Percentiles rank a stretch among this genome's conserved stretches.
Evolutionary conservation across 2,797 vertebrate species (phyloP).

Genomic region (Parauchenoglanis punctatus): DNA sequence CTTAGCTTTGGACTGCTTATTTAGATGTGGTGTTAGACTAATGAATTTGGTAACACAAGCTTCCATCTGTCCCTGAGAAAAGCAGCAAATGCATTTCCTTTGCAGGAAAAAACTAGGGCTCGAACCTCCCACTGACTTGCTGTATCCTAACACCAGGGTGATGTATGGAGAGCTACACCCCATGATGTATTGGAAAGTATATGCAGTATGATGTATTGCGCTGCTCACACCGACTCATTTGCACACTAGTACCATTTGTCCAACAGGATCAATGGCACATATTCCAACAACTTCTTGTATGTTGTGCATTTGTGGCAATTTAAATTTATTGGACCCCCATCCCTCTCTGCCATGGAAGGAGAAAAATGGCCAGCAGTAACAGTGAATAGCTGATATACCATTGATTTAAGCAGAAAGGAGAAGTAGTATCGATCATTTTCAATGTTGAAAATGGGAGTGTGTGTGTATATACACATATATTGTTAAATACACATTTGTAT

Average conservation of each 20-base stretch:
- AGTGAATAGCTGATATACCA: conserved; percentile 28
- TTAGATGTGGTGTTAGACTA: conserved; percentile 63
- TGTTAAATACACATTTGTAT: background rate
- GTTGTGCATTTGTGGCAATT: conserved; percentile 55
- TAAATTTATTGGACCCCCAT: conserved; percentile 56
- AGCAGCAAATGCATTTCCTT: conserved; percentile 49
- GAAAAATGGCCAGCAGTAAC: conserved; percentile 41
- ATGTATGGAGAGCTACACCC: conserved; percentile 49
- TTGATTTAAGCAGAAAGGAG: conserved; percentile 50
- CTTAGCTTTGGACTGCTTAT: conserved; percentile 62
- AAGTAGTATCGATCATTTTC: conserved; percentile 43
- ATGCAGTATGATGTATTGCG: conserved; percentile 53
- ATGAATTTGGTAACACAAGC: conserved; percentile 61
- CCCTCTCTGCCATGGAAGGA: conserved; percentile 16
- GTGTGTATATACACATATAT: background rate
- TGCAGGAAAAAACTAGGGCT: conserved; percentile 40
- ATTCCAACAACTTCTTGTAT: conserved; percentile 56
- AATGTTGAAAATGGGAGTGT: conserved; percentile 7
- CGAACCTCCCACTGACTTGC: conserved; percentile 46
- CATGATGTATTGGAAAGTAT: conserved; percentile 55
- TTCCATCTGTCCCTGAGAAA: conserved; percentile 53
- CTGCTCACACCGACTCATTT: conserved; percentile 53
- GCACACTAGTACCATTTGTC: conserved; percentile 57
- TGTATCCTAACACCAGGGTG: conserved; percentile 40
- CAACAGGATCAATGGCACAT: conserved; percentile 58